Conservation (phyloP, 1,140 invertebrate species). For the Drosophila busckii region DNA sequence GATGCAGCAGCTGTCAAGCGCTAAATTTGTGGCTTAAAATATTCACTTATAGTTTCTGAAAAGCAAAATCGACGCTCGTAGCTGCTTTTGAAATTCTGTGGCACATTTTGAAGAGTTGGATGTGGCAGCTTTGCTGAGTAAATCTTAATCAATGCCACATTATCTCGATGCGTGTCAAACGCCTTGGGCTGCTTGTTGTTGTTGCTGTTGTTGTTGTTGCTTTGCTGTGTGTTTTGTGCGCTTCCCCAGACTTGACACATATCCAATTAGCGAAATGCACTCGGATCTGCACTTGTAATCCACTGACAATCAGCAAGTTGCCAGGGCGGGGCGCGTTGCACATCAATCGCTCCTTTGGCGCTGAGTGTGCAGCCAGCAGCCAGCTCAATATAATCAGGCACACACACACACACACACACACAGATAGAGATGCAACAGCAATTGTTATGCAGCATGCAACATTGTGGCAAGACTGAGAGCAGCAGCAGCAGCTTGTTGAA, state of each 20-base stretch:
- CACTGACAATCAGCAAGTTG: slow-evolving; percentile 12
- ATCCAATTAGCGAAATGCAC: slow-evolving; percentile 51
- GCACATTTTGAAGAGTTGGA: too few relatives aligned
- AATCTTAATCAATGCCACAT: slow-evolving; percentile 31
- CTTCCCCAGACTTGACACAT: slow-evolving; percentile 20
- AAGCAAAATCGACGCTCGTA: too few relatives aligned
- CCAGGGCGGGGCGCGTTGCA: slow-evolving; percentile 2
- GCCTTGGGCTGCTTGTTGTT: slow-evolving; percentile 1
- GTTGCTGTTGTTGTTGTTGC: not conserved
- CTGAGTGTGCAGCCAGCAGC: not conserved
- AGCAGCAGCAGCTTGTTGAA: slow-evolving; percentile 22
- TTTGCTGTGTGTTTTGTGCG: not conserved
- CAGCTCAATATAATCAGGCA: slow-evolving; percentile 3
- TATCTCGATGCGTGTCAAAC: slow-evolving; percentile 22
- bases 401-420: slow-evolving; percentile 10
- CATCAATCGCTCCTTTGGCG: slow-evolving; percentile 20
- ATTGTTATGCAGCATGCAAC: not conserved
- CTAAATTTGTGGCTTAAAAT: too few relatives aligned
- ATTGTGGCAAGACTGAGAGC: not conserved
- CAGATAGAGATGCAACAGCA: slow-evolving; percentile 4
- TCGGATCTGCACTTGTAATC: slow-evolving; percentile 29
- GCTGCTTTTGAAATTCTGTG: too few relatives aligned
- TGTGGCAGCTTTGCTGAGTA: slow-evolving; percentile 6
- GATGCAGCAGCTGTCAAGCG: too few relatives aligned
- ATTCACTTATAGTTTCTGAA: too few relatives aligned